Evolutionary conservation across 2,888 invertebrate species (phyloP).

Genomic region (Stenodema calcarata): DNA sequence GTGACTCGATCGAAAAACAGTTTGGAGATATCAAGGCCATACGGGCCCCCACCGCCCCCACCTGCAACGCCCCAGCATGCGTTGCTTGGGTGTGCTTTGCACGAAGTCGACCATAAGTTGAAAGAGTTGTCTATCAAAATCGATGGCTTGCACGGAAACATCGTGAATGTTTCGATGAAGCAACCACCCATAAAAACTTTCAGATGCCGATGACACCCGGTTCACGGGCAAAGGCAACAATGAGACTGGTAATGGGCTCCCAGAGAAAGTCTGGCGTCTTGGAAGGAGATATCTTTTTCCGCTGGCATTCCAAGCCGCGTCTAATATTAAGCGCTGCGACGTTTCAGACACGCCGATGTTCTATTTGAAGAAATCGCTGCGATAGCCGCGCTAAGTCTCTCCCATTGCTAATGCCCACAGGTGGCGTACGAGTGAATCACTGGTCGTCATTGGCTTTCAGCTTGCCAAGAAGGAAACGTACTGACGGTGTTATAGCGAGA

Average conservation of each 20-base stretch:
- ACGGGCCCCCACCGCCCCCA: too few species aligned
- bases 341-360: neutral
- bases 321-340: neutral
- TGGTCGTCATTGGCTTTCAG: neutral
- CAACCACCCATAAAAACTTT: neutral
- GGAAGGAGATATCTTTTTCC: neutral
- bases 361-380: neutral
- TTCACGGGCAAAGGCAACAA: neutral
- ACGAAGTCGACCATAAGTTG: too few species aligned
- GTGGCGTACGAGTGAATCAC: neutral
- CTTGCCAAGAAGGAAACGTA: neutral
- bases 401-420: neutral
- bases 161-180: neutral
- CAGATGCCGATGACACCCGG: neutral
- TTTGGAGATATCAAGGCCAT: too few species aligned
- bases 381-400: neutral
- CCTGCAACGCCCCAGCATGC: too few species aligned
- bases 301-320: neutral
- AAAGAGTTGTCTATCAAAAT: too few species aligned
- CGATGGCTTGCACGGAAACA: too few species aligned
- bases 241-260: neutral
- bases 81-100: too few species aligned
- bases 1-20: too few species aligned
- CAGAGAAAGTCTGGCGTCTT: neutral
- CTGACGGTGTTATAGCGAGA: too few species aligned